Conservation (phyloP, 2,888 invertebrate species). For the Dromius quadrimaculatus region DNA sequence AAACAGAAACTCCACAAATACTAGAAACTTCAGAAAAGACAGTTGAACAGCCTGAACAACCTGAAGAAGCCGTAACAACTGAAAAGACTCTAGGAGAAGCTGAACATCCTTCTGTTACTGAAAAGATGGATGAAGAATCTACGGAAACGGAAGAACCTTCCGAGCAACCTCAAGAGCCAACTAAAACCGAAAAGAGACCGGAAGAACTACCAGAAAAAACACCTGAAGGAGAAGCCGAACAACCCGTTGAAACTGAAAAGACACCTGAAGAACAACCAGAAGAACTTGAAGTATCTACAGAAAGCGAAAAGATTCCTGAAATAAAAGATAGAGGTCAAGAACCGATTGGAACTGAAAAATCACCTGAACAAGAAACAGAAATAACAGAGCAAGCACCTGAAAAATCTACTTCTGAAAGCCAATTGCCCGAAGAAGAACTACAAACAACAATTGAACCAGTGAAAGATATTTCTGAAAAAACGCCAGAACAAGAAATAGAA, state of each 20-base stretch:
- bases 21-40: too few species aligned
- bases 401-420: too few species aligned
- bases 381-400: background rate
- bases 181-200: conserved; percentile 41
- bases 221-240: conserved; percentile 31
- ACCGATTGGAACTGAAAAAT: conserved; percentile 17
- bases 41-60: background rate
- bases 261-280: conserved; percentile 17
- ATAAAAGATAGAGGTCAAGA: too few species aligned
- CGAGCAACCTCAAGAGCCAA: conserved; percentile 26
- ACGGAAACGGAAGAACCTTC: conserved; percentile 1
- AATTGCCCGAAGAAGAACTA: background rate
- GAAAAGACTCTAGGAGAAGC: conserved; percentile 1
- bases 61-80: background rate
- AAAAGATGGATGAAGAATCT: too few species aligned
- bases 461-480: background rate
- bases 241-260: conserved; percentile 37
- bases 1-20: too few species aligned
- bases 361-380: conserved; percentile 6
- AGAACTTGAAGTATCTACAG: conserved; percentile 21
- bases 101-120: too few species aligned
- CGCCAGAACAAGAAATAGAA: background rate
- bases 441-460: background rate
- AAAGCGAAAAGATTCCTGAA: conserved; percentile 14
- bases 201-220: background rate